Base-by-base conservation (phyloP, 2,113 vertebrate genomes). In the Carassius carassius region DNA sequence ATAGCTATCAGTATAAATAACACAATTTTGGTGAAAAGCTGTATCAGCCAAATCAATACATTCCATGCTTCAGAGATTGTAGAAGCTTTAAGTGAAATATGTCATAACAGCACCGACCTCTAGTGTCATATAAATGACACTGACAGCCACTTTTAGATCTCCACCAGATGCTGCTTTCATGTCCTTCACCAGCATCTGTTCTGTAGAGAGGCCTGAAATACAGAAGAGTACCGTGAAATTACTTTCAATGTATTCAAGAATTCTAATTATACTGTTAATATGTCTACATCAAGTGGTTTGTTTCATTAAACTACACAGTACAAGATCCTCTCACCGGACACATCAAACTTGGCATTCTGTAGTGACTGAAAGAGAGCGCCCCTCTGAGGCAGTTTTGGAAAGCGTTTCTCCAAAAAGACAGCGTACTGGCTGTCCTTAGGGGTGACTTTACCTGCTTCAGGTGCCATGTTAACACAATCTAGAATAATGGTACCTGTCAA, bases 181-280 rank as follows among this genome's bases (percentile, higher is more conserved):
- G 93, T 99, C 98, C 85, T 99, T 99, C 78, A 96, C 86, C 88
- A 99, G 90, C 97, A 99, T 96, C 92, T 99, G 97, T 72, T 97
- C 96, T 0, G 96, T 97, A 0, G 92, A 96, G 89, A 99, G 93
- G 81, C 95, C 97, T 99, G 92, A 41, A 67, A 65, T 12, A 88
- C 67, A 37, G 7, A 7, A 67, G 9, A 54, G 29, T 44, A 73
- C 37, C 6, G 12, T 25, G 5, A 74, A 8, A 74, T 76, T 17
- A 32, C 0, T 32, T 29, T 0, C 3, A 5, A 49, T 23, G 2
- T 16, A 73, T 41, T 21, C 56, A 41, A 14, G 60, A 10, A 21
- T 47, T 73, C 23, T 25, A 29, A 47, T 19, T 9, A 21, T 1
- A 58, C 56, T 10, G 56, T 29, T 25, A 23, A 51, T 78, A 41